Evolutionary conservation across 2,113 vertebrate genomes (phyloP).

Genomic region (Axis porcinus): DNA sequence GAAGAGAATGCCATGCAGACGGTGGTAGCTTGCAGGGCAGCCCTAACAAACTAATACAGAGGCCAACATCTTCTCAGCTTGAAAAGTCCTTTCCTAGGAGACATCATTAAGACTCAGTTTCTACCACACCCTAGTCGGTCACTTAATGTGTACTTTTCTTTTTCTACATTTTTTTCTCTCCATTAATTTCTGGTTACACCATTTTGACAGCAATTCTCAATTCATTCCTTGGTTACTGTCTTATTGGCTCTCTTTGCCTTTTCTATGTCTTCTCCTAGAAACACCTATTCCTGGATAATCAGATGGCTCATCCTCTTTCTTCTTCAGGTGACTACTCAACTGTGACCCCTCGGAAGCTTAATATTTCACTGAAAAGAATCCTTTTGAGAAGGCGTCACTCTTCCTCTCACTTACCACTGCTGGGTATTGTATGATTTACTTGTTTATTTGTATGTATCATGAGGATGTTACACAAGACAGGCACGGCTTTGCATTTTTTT

Average conservation of each 20-base stretch:
- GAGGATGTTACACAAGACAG: not conserved
- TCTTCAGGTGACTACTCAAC: not conserved
- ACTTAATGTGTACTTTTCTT: not conserved
- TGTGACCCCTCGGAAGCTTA: not conserved
- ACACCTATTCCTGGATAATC: fast-evolving
- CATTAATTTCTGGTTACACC: not conserved
- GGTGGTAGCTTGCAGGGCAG: too few relatives aligned
- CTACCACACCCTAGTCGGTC: fast-evolving
- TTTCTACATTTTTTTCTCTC: not conserved
- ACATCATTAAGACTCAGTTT: not conserved
- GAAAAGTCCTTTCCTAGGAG: not conserved
- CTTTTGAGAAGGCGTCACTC: not conserved
- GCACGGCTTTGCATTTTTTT: not conserved
- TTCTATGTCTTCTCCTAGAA: not conserved
- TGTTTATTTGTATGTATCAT: not conserved
- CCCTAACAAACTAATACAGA: not conserved
- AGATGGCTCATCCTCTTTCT: fast-evolving
- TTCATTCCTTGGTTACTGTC: not conserved
- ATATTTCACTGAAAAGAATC: not conserved
- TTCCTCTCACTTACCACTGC: not conserved
- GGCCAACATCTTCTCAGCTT: not conserved
- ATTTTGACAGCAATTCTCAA: not conserved
- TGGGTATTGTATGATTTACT: not conserved
- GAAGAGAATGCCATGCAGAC: not conserved
- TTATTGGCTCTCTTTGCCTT: not conserved